Base-by-base conservation (phyloP, 2,888 invertebrate genomes). In the Eupithecia subfuscata region DNA sequence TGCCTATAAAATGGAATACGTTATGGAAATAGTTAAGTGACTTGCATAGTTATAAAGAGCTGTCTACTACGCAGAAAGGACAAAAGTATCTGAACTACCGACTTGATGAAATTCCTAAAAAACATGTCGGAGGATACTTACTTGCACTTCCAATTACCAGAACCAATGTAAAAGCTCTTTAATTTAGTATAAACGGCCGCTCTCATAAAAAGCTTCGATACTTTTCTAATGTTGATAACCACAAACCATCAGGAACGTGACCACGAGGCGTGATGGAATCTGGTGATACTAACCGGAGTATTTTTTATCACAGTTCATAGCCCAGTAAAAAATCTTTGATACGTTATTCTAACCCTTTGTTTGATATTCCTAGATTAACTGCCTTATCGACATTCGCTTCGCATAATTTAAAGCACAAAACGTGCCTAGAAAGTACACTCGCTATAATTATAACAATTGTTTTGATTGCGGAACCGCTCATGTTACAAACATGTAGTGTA, bases 351-450 rank as follows among this genome's bases (percentile, higher is more conserved):
- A 52, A 63, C 69, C 69, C 48, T 73, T 69, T 67, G 67, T 40
- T 69, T 71, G 45, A 64, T 64, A 67, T 67, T 70, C 40, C 56
- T 67, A 45, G n/a, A 74, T 68, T 71, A 63, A 71, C 67, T 45
- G 18, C 34, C 14, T 48, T 71, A 30, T 76, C 64, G 40, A 76
- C 43, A 64, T 69, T 73, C 70, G 43, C 56, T 71, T 67, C 48
- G 56, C 52, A 71, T 74, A 73, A 52, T 75, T 75, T 65, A 81
- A 83, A 81, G 72, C 79, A 76, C 76, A 78, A 79, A 84, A 85
- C 86, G 85, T 88, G 86, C 84, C 79, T 84, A 84, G 83, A 85
- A 86, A 84, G 79, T 84, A 82, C 86, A 87, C 85, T 82, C 84
- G 84, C 84, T 87, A 83, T 84, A 87, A 84, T 86, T 87, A 83